Evolutionary conservation across 2,888 invertebrate species (phyloP).

Genomic region (Eledone cirrhosa): DNA sequence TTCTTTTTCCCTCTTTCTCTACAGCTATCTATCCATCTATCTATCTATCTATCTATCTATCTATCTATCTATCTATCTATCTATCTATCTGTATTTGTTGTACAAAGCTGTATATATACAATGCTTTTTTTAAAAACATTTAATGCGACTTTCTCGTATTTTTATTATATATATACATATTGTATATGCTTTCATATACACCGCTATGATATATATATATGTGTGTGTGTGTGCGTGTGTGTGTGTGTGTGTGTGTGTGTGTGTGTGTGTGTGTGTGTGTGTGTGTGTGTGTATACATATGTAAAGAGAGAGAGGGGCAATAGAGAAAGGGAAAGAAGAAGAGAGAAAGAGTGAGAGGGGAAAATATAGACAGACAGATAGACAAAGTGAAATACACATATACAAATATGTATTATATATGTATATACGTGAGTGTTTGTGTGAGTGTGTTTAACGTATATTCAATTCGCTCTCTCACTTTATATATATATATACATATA

Average conservation of each 20-base stretch:
- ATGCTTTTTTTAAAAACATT: no score
- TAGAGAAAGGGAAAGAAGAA: conserved; percentile 2
- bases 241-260: background rate
- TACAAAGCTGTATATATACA: no score
- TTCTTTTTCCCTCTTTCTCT: background rate
- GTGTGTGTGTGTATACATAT: background rate
- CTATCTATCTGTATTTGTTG: background rate
- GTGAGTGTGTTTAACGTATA: background rate
- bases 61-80: no score
- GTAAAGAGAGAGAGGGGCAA: background rate
- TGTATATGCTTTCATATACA: no score
- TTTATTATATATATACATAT: no score
- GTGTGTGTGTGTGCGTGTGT: background rate
- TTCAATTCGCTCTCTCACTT: background rate
- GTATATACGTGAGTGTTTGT: background rate
- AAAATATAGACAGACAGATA: background rate
- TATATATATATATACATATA: background rate
- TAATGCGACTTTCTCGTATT: no score
- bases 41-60: background rate
- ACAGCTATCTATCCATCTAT: background rate
- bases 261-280: background rate
- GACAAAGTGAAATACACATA: background rate
- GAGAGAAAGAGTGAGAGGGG: background rate
- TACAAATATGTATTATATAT: background rate
- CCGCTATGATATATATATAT: no score